Evolutionary conservation across 2,113 vertebrate genomes (phyloP).

Genomic region (Tinamus guttatus): DNA sequence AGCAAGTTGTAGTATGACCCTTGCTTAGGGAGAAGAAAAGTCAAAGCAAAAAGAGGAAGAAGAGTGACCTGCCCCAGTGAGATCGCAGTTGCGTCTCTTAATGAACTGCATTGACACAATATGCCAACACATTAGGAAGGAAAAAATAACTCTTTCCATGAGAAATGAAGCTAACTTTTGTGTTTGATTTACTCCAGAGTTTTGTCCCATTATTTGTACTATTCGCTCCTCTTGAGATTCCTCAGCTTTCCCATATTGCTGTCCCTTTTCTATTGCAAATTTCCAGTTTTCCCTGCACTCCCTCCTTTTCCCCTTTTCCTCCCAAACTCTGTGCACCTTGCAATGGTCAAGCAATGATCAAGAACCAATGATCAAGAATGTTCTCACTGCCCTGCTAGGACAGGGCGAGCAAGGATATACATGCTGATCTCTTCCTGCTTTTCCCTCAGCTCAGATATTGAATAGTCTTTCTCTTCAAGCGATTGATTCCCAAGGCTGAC

Average conservation of each 20-base stretch:
- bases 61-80: neutral
- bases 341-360: neutral
- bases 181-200: neutral
- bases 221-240: neutral
- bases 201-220: neutral
- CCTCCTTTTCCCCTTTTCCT: neutral
- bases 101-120: neutral
- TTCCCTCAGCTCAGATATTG: neutral
- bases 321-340: neutral
- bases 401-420: neutral
- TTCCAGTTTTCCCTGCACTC: neutral
- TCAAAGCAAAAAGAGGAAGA: neutral
- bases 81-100: neutral
- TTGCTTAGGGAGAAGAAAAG: neutral
- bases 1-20: neutral
- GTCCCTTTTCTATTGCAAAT: neutral
- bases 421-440: neutral
- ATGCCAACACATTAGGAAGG: rapidly evolving
- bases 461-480: neutral
- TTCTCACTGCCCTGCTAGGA: neutral
- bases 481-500: neutral
- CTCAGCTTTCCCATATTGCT: rapidly evolving
- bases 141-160: neutral
- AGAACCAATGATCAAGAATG: neutral
- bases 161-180: neutral